phyloP scores from a whole-genome alignment of 2,113 vertebrate species.

The Ammodytes dubius region DNA sequence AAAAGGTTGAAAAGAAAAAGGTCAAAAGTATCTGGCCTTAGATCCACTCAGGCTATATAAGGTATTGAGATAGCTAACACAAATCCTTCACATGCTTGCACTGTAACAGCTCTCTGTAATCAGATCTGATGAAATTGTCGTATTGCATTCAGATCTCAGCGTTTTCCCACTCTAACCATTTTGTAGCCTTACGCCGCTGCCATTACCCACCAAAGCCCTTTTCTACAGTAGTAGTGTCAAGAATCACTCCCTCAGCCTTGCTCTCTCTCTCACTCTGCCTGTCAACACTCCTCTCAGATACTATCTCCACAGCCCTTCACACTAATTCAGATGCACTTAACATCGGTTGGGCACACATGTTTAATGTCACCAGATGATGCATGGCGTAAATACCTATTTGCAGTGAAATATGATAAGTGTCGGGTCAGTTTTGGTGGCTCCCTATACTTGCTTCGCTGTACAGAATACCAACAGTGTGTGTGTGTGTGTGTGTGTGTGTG shows the following conservation, averaged over 20 bases:
- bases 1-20: no score
- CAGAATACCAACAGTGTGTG: constrained; percentile 55
- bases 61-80: constrained; percentile 9
- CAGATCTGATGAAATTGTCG: constrained; percentile 30
- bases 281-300: constrained; percentile 70
- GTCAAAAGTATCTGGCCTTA: neutral
- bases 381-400: constrained; percentile 78
- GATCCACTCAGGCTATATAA: neutral
- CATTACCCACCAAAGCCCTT: constrained; percentile 55
- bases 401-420: constrained; percentile 79
- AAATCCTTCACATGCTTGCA: neutral
- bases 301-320: constrained; percentile 75
- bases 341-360: constrained; percentile 69
- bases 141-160: constrained; percentile 55
- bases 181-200: constrained; percentile 28
- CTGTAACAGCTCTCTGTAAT: constrained; percentile 23
- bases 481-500: neutral
- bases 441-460: constrained; percentile 37
- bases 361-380: constrained; percentile 78
- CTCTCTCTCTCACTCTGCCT: constrained; percentile 34
- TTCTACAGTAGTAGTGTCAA: constrained; percentile 67
- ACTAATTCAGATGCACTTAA: constrained; percentile 80
- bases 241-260: constrained; percentile 52
- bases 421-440: constrained; percentile 60
- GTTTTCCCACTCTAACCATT: constrained; percentile 27